phyloP scores from a whole-genome alignment of 2,797 vertebrate genomes.

The Podarcis siculus region DNA sequence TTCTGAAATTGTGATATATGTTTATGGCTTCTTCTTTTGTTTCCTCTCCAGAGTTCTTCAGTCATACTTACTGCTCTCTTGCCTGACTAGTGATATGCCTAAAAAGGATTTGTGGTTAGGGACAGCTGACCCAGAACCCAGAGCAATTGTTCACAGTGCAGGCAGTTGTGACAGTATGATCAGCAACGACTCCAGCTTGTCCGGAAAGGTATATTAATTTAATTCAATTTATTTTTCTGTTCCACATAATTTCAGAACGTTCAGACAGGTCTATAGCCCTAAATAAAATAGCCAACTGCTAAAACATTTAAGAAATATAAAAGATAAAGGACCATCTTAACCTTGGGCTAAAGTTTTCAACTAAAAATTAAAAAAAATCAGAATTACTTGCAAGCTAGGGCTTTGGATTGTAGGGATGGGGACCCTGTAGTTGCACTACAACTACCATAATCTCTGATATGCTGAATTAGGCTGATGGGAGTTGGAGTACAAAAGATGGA shows the following conservation, averaged over 20 bases:
- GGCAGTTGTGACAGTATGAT: constrained; percentile 88
- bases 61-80: background rate
- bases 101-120: constrained; percentile 85
- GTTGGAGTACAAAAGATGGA: too few species aligned
- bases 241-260: background rate
- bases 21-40: background rate
- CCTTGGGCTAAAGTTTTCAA: background rate
- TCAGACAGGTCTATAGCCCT: background rate
- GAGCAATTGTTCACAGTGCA: constrained; percentile 75
- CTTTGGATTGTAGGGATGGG: background rate
- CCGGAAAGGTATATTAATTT: constrained; percentile 73
- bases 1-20: background rate
- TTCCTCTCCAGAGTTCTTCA: constrained; percentile 25
- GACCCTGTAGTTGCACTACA: too few species aligned
- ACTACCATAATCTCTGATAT: too few species aligned
- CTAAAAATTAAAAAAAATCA: background rate
- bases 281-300: background rate
- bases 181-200: constrained; percentile 82
- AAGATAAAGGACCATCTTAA: background rate
- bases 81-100: constrained; percentile 78
- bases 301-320: background rate
- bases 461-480: too few species aligned
- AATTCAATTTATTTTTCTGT: constrained; percentile 6
- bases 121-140: constrained; percentile 76
- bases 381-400: background rate